Conservation (phyloP, 2,113 vertebrate species). For the Corythornis madagascariensis region DNA sequence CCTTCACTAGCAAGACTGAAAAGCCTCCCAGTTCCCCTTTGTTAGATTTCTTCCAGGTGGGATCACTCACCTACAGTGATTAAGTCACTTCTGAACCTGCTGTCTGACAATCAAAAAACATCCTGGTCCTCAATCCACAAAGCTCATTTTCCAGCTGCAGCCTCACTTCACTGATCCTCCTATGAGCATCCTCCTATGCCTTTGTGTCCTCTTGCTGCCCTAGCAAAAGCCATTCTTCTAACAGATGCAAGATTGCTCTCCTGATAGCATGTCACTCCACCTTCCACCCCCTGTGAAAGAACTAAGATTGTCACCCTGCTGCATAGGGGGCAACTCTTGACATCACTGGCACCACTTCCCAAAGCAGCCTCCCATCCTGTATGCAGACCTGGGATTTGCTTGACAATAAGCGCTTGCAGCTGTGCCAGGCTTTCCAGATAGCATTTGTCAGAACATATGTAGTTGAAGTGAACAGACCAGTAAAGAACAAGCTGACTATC, state of each 20-base stretch:
- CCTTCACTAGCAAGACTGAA: not conserved
- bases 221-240: not conserved
- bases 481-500: not conserved
- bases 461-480: not conserved
- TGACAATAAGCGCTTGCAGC: not conserved
- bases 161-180: not conserved
- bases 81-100: not conserved
- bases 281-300: not conserved
- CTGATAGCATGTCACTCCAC: not conserved
- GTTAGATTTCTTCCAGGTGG: not conserved
- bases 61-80: not conserved
- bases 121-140: not conserved
- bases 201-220: not conserved
- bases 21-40: not conserved
- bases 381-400: not conserved
- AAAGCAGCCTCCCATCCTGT: not conserved
- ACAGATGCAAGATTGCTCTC: not conserved
- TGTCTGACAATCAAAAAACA: not conserved
- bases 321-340: not conserved
- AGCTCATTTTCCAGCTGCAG: not conserved
- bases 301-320: not conserved
- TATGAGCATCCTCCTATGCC: not conserved
- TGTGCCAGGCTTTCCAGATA: constrained; percentile 1
- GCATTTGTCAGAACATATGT: not conserved
- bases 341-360: not conserved